These are phyloP conservation scores for Hartigia nigra DNA, from an alignment of 2,888 invertebrate species.

Conservation along the genomic window DNA sequence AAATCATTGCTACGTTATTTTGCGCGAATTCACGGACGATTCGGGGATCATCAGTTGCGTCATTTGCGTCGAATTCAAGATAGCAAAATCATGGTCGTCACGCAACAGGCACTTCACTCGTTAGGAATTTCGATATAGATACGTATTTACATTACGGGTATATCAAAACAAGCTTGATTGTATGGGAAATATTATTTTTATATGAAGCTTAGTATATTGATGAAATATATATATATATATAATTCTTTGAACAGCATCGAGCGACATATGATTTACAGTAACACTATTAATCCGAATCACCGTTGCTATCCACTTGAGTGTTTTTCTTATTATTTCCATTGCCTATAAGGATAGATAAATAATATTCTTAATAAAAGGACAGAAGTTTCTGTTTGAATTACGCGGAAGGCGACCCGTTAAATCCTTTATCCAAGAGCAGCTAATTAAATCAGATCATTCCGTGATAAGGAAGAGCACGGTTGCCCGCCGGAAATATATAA, in stretches of 20 bases:
- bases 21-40: not conserved
- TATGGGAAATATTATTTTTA: not conserved
- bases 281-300: not conserved
- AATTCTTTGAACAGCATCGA: not conserved
- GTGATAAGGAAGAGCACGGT: not conserved
- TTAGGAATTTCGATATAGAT: not conserved
- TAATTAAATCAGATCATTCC: slow-evolving; percentile 6
- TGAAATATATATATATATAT: too few species aligned
- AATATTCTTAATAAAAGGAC: not conserved
- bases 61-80: not conserved
- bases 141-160: not conserved
- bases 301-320: not conserved
- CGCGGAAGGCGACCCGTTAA: slow-evolving; percentile 8
- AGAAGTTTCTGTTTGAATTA: not conserved
- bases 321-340: not conserved
- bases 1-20: not conserved
- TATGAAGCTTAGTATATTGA: not conserved
- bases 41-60: not conserved
- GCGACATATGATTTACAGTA: not conserved
- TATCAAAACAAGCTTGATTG: not conserved
- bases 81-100: not conserved
- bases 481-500: slow-evolving; percentile 3
- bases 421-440: not conserved
- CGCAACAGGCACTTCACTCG: not conserved
- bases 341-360: not conserved